Evolutionary conservation across 2,888 invertebrate species (phyloP).

Genomic region (Seira ritae): DNA sequence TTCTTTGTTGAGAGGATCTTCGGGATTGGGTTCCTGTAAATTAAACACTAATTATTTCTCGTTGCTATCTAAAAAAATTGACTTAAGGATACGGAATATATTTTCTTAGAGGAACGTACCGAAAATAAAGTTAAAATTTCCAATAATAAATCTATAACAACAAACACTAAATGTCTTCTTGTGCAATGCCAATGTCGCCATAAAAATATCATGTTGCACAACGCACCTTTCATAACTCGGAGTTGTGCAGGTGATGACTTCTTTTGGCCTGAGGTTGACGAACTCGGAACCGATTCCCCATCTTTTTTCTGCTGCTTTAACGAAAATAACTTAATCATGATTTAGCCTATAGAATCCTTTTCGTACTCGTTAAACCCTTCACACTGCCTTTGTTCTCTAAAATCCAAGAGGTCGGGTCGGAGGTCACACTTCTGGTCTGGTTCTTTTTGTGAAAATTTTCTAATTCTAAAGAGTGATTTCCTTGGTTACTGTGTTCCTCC

Average conservation of each 20-base stretch:
- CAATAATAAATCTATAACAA: too few relatives aligned
- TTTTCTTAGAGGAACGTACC: too few relatives aligned
- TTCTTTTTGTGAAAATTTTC: background rate
- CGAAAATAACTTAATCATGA: conserved; percentile 98
- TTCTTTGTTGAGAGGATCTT: conserved; percentile 98
- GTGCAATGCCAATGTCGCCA: too few relatives aligned
- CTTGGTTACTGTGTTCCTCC: too few relatives aligned
- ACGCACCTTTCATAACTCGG: conserved; percentile 95
- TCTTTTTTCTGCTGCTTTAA: conserved; percentile 99
- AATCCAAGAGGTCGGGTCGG: background rate
- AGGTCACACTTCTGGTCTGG: background rate
- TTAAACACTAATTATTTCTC: conserved; percentile 5
- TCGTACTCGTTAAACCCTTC: background rate
- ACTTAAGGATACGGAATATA: too few relatives aligned
- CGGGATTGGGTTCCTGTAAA: conserved; percentile 97
- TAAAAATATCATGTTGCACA: background rate
- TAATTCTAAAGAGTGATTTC: background rate
- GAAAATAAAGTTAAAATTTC: too few relatives aligned
- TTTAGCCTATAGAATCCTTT: conserved; percentile 67
- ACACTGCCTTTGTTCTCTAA: background rate
- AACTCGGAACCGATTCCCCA: conserved; percentile 88
- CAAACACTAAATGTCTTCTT: too few relatives aligned
- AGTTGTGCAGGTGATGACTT: conserved; percentile 97
- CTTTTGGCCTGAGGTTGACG: conserved; percentile 81
- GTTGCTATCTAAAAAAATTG: background rate